A percentile compares a stretch with the other conserved stretches of the same genome.
phyloP scores from a whole-genome alignment of 2,797 vertebrate species.

The Steatocranus sp. region DNA sequence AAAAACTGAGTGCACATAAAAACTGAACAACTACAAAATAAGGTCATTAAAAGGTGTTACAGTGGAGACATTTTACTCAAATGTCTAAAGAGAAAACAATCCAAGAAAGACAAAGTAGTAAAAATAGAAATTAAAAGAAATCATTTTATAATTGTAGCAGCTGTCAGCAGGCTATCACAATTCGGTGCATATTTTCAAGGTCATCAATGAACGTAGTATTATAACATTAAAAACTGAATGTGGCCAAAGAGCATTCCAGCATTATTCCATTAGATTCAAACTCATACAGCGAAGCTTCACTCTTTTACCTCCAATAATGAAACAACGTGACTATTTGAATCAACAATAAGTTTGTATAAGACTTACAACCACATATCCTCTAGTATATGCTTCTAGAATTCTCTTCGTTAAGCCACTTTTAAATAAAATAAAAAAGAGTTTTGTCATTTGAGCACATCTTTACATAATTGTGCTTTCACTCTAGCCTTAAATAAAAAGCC shows the following conservation, averaged over 20 bases:
- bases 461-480: not conserved
- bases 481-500: not conserved
- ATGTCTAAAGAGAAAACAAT: not conserved
- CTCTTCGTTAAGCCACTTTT: not conserved
- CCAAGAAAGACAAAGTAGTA: not conserved
- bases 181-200: not conserved
- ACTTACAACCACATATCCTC: not conserved
- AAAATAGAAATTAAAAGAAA: not conserved
- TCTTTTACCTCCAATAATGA: not conserved
- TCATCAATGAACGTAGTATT: not conserved
- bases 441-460: not conserved
- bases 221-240: conserved; percentile 12
- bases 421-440: not conserved
- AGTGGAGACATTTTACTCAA: not conserved
- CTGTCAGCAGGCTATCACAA: not conserved
- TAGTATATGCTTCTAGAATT: not conserved
- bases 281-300: not conserved
- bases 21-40: not conserved
- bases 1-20: not conserved
- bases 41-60: not conserved
- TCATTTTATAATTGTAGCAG: not conserved
- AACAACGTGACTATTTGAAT: not conserved
- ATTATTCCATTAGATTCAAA: not conserved
- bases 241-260: conserved; percentile 3
- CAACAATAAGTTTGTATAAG: not conserved